Base-by-base conservation (phyloP, 2,797 vertebrate genomes). In the Gallinago solitaria region DNA sequence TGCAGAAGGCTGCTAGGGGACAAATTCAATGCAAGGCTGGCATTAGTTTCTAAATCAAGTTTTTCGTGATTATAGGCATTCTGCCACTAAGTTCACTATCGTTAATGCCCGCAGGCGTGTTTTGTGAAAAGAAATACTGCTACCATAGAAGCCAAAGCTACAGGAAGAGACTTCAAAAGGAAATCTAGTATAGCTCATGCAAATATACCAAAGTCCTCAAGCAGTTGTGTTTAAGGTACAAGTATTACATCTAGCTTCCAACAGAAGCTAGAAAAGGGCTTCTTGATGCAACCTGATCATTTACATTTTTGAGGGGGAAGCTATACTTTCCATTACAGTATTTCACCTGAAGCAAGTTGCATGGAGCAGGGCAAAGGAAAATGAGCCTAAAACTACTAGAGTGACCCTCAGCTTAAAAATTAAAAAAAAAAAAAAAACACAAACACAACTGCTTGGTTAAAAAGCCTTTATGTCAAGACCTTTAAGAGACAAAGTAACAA, bases 241-340 rank as follows among this genome's bases (percentile, higher is more conserved):
- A 48, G 15, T 37, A 33, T 39, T 51, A 76, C 50, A 13, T 76
- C n/a, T 54, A 48, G 47, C 21, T 48, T 48, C 47, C 47, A 48
- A 48, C 23, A 24, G 47, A 48, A 48, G 47, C 47, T 24, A 48
- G 47, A 48, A 12, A 48, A 48, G 47, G 47, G 47, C 47, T 48
- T 48, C 11, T 7, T 48, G 23, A 48, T 24, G 12, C 21, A 48
- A 48, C 21, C 47, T 48, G 47, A 48, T 48, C 24, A 48, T 21
- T 23, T n/a, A 16, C 0, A 8, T 43, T 74, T 51, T 60, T 5
- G 2, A 9, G 12, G 28, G 19, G 37, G 3, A 20, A 8, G 4
- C 14, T 63, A 25, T 57, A 53, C 25, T 50, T 83, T 60, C 45
- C n/a, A 19, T 51, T 60, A 25, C 2, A 69, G 12, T 53, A 50